Conservation (phyloP, 2,113 vertebrate genomes). For the Scatophagus argus region DNA sequence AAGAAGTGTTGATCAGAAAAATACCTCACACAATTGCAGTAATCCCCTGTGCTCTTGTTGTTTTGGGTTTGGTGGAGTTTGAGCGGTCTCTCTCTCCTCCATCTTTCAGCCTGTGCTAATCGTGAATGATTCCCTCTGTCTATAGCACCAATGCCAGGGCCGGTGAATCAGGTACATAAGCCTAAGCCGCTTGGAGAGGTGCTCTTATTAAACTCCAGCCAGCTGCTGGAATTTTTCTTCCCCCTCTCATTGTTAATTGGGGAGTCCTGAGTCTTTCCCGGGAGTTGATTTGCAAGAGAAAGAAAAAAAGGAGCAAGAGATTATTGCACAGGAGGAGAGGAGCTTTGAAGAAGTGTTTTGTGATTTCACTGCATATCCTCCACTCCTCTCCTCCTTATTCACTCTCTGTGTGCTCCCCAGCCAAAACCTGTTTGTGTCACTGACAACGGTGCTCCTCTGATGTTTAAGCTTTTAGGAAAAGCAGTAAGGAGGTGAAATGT, state of each 20-base stretch:
- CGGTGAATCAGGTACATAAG: slow-evolving; percentile 82
- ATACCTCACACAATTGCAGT: slow-evolving; percentile 80
- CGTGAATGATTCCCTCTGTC: slow-evolving; percentile 76
- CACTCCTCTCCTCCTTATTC: slow-evolving; percentile 59
- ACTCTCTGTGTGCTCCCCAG: slow-evolving; percentile 59
- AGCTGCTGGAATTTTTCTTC: slow-evolving; percentile 82
- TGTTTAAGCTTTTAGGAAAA: slow-evolving; percentile 61
- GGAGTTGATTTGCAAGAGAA: slow-evolving; percentile 86
- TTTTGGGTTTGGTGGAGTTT: slow-evolving; percentile 63
- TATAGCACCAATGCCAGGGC: slow-evolving; percentile 77
- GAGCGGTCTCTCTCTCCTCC: slow-evolving; percentile 54
- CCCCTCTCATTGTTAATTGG: slow-evolving; percentile 85
- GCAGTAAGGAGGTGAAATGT: slow-evolving; percentile 37
- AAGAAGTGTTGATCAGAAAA: slow-evolving; percentile 78
- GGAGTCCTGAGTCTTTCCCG: slow-evolving; percentile 79
- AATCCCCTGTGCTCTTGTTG: slow-evolving; percentile 73
- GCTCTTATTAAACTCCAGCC: slow-evolving; percentile 84
- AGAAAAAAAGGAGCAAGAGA: slow-evolving; percentile 80
- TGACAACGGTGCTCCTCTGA: slow-evolving; percentile 68
- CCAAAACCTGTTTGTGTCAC: slow-evolving; percentile 77
- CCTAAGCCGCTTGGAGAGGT: slow-evolving; percentile 86
- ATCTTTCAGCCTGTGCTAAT: slow-evolving; percentile 78
- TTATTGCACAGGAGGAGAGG: slow-evolving; percentile 83
- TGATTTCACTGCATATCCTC: slow-evolving; percentile 74
- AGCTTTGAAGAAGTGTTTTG: slow-evolving; percentile 84